phyloP scores from a whole-genome alignment of 2,797 vertebrate genomes.

The Arctocebus calabarensis region DNA sequence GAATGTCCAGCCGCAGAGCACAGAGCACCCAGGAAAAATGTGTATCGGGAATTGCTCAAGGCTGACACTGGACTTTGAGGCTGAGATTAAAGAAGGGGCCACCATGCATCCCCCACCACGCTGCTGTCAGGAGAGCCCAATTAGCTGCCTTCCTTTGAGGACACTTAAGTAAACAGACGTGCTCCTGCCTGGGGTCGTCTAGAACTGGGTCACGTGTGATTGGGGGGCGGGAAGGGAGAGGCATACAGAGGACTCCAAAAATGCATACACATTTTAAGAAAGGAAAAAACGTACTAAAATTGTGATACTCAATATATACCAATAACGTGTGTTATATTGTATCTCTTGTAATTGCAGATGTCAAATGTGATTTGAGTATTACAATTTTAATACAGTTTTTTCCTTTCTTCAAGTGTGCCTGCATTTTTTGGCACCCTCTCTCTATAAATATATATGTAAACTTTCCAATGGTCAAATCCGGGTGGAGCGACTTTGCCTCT shows the following conservation, averaged over 20 bases:
- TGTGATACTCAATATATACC: no score
- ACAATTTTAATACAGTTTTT: no score
- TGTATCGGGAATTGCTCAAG: conserved; percentile 52
- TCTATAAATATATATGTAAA: neutral
- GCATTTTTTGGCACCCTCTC: no score
- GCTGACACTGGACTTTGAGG: neutral
- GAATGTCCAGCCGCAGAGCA: neutral
- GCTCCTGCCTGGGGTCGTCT: neutral
- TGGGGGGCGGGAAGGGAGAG: neutral
- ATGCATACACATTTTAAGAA: no score
- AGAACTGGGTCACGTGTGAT: neutral
- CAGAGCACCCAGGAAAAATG: neutral
- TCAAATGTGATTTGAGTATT: no score
- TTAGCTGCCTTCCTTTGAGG: conserved; percentile 11
- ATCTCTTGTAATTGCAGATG: no score
- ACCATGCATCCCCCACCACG: accelerated
- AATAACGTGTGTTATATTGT: neutral
- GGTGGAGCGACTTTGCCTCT: neutral
- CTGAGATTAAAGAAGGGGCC: neutral
- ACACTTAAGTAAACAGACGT: neutral
- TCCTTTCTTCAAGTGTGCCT: no score
- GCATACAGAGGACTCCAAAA: neutral
- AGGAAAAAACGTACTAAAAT: no score
- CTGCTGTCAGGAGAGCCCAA: neutral
- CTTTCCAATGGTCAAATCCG: neutral